Evolutionary conservation across 92 coral and sea anemone species (phyloP), one percentile per base, ranked within the genome.

Genomic region (Heliopora coerulea): DNA sequence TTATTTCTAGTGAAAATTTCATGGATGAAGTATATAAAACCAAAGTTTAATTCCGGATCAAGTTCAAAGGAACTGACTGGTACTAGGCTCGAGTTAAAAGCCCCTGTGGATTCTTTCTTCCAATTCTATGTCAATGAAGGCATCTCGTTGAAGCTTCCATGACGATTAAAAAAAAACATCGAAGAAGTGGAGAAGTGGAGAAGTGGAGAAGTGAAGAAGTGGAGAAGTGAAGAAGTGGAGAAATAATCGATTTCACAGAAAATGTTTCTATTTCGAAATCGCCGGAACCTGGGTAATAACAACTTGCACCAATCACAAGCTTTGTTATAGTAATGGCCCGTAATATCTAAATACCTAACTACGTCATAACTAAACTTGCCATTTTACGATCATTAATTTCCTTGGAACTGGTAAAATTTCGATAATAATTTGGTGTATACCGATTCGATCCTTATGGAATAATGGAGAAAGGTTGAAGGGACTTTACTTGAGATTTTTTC

Each of bases 401-500:
- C 11, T 44, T 66, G 19, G 30, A 27, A 44, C 32, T 27, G 49
- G 29, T 67, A 20, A 11, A 44, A 27, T 31, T 67, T 28, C n/a
- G 52, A 18, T 46, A n/a, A 26, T 67, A 4, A 48, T 44, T 54
- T 54, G 25, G 41, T n/a, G 24, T 23, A 30, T 27, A 26, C 8
- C 34, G 32, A 31, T 17, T 35, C 32, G 62, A 54, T 19, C 30
- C 27, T 33, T 28, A 32, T 17, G 77, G 49, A 33, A 54, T 70
- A 52, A 70, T 70, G 77, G 77, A 31, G 15, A 70, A 70, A 70
- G 63, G 77, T 18, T 70, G 49, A 70, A 31, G 8, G 50, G 49
- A 34, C 23, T 12, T n/a, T 35, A 29, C 8, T n/a, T 2, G 49
- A 58, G 27, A 26, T 44, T 67, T 48, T 25, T 41, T 13, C 5